Conservation (phyloP, 2,888 invertebrate genomes). For the Nebria salina region DNA sequence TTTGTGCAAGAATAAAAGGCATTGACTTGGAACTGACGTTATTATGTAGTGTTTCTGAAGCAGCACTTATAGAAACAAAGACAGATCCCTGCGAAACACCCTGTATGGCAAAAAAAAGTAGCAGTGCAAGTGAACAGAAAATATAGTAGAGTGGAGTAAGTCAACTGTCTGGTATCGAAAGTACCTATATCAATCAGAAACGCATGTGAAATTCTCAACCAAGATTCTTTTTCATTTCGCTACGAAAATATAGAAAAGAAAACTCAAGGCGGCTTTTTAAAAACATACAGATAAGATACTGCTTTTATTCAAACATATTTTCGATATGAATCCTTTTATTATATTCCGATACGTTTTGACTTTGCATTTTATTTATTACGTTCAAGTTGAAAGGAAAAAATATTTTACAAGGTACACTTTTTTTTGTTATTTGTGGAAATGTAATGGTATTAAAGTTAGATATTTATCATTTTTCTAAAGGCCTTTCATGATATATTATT, state of each 20-base stretch:
- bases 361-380: constrained; percentile 40
- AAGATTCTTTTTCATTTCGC: not conserved
- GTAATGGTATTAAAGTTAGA: not conserved
- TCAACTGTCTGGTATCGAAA: constrained; percentile 42
- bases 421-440: not conserved
- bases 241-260: not conserved
- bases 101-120: not conserved
- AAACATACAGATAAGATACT: not conserved
- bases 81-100: not conserved
- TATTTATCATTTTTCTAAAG: not conserved
- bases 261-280: not conserved
- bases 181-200: constrained; percentile 33
- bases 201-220: not conserved
- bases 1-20: not conserved
- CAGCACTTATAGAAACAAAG: constrained; percentile 12
- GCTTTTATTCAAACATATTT: constrained; percentile 5
- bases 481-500: not conserved
- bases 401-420: not conserved
- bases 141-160: constrained; percentile 24
- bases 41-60: not conserved
- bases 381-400: constrained; percentile 27
- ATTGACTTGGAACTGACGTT: constrained; percentile 8
- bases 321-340: constrained; percentile 4
- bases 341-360: constrained; percentile 32
- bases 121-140: not conserved